Base-by-base conservation (phyloP, 1,140 invertebrate genomes). In the Semibalanus balanoides region DNA sequence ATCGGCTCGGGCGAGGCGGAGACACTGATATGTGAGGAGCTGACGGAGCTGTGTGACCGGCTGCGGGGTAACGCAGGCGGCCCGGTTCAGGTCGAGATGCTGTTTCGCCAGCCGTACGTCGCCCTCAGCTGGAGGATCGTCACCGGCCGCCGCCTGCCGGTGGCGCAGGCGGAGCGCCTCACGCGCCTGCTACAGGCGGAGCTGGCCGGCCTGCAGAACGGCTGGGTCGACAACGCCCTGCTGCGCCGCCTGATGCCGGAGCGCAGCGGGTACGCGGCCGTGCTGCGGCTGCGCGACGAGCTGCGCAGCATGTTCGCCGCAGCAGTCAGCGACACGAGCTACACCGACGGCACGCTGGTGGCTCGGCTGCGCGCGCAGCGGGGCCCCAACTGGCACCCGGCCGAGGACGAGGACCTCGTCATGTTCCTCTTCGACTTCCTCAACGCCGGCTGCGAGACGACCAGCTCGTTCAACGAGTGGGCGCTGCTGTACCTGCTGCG, bases 401-500 rank as follows among this genome's bases (percentile, higher is more conserved):
- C 51, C 9, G 22, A 14, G 7, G 51, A 64, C 51, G 11, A 64
- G 51, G 51, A 64, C 51, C 51, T 64, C 11, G 51, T 64, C 51
- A 64, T 64, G 51, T 64, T 64, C 51, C 22, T 64, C 11, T 64
- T 64, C 51, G 51, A 64, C 51, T 64, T 64, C 51, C 51, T 64
- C 7, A 64, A 64, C 51, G 31, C 73, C 73, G 31, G 31, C 73
- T 64, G 51, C 51, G 51, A 64, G 51, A 40, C 31, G 73, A 74
- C 31, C 11, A 74, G 35, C 73, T 40, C 31, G 11, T 31, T 74
- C 73, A 25, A 25, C 35, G 73, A 40, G 35, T 74, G 35, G 31
- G 9, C 51, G 51, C 51, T 64, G 51, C 51, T 64, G 51, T 64
- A 64, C 22, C 51, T 85, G 82, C 80, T 84, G 82, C 83, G 82